Base-by-base conservation (phyloP, 2,113 vertebrate genomes). In the Gambusia holbrooki region DNA sequence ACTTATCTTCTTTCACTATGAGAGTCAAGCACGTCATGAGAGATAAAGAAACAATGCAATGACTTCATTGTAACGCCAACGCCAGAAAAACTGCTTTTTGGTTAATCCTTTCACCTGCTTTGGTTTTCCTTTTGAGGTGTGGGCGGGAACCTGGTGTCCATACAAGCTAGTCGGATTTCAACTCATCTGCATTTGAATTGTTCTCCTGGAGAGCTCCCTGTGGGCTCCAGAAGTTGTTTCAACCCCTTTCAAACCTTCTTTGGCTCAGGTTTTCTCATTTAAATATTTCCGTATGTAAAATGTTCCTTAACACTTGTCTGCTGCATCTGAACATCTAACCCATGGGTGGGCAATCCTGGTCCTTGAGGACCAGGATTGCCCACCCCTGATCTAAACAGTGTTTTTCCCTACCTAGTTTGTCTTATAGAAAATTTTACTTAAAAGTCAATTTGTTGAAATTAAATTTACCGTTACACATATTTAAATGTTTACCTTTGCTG, bases 161-260 rank as follows among this genome's bases (percentile, higher is more conserved):
- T 99, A 77, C 98, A 99, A 87, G 95, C 95, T 51, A 99, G 98
- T 84, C 96, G 97, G 25, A 96, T 99, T 84, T 98, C 97, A 25
- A 99, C 98, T 5, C 92, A 95, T 91, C 92, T 99, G 80, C 97
- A 99, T 82, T 94, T 96, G 81, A 95, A 96, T 87, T 95, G 94
- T 81, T 84, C 92, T 12, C 94, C 94, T 22, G 95, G 97, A 2
- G 93, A 96, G 69, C 82, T 97, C 17, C 96, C 97, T 0, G 92
- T 94, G 29, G 93, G 94, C 65, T 93, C 93, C 88, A 94, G 85
- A 45, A 85, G 92, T 51, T 97, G 94, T 89, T 95, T 93, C 73
- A 96, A 91, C 63, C 96, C 96, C 0, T 96, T 88, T 35, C 87
- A 90, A 15, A 95, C 89, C 13, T 99, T 99, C 92, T 97, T 95